phyloP scores from a whole-genome alignment of 1,140 invertebrate genomes.

The Amyelois transitella region DNA sequence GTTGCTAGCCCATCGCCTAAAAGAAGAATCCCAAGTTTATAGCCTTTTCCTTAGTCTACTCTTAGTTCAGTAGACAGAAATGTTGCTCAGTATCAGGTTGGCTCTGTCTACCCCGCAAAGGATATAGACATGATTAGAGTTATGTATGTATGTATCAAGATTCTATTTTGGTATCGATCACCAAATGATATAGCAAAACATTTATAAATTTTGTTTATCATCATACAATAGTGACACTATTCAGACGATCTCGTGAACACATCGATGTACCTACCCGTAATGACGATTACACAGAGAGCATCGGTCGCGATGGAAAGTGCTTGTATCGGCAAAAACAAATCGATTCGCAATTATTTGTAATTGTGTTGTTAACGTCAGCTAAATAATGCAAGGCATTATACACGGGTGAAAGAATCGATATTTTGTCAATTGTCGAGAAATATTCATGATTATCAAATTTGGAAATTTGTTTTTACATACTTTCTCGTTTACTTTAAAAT shows the following conservation, averaged over 20 bases:
- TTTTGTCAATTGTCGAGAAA: no score
- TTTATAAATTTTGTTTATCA: not conserved
- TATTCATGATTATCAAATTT: not conserved
- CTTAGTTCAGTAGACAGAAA: no score
- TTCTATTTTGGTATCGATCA: not conserved
- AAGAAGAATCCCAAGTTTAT: no score
- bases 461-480: not conserved
- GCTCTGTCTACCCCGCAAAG: no score
- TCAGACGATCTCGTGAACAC: constrained; percentile 26
- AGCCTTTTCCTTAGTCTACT: no score
- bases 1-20: no score
- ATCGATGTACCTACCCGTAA: constrained; percentile 26
- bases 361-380: not conserved
- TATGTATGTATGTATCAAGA: not conserved
- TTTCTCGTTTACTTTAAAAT: not conserved
- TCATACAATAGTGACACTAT: constrained; percentile 10
- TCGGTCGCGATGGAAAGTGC: constrained; percentile 26
- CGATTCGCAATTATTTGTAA: constrained; percentile 4
- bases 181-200: not conserved
- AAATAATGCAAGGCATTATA: no score
- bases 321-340: constrained; percentile 14
- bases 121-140: no score
- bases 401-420: no score
- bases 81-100: no score
- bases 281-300: constrained; percentile 22